Conservation (phyloP, 1,140 invertebrate genomes). For the Neelides sp. region DNA sequence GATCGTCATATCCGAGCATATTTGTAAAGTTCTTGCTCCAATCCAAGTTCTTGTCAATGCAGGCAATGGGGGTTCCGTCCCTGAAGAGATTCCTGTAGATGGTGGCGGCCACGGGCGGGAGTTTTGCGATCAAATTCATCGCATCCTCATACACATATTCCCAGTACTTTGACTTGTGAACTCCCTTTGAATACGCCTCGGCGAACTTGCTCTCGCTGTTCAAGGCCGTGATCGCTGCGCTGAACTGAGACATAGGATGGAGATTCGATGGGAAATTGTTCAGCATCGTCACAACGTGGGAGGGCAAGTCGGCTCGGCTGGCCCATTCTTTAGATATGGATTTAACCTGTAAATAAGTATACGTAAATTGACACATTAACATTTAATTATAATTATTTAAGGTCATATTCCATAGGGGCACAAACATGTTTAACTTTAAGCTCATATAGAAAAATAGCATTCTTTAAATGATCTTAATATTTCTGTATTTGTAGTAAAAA, state of each 20-base stretch:
- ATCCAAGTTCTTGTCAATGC: constrained; percentile 78
- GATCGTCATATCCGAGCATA: constrained; percentile 83
- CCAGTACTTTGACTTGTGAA: constrained; percentile 79
- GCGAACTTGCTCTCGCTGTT: constrained; percentile 91
- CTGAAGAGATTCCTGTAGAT: constrained; percentile 85
- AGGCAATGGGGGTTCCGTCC: constrained; percentile 70
- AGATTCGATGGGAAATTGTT: constrained; percentile 89
- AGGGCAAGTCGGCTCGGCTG: constrained; percentile 69
- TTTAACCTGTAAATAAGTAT: constrained; percentile 43
- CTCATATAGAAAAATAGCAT: no score
- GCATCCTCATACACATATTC: constrained; percentile 83
- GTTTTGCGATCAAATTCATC: constrained; percentile 91
- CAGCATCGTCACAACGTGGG: constrained; percentile 84
- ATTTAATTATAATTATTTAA: no score
- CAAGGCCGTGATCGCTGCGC: constrained; percentile 76
- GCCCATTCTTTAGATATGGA: constrained; percentile 85
- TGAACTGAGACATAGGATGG: constrained; percentile 94
- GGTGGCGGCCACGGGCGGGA: constrained; percentile 84
- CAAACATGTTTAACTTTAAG: no score
- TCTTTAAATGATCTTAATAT: no score
- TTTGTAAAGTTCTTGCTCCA: constrained; percentile 87
- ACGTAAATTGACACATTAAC: constrained; percentile 3
- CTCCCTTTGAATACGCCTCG: constrained; percentile 73
- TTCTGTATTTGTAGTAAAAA: no score
- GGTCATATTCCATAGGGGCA: no score